phyloP scores from a whole-genome alignment of 2,797 vertebrate species.

The Oophaga sylvatica region DNA sequence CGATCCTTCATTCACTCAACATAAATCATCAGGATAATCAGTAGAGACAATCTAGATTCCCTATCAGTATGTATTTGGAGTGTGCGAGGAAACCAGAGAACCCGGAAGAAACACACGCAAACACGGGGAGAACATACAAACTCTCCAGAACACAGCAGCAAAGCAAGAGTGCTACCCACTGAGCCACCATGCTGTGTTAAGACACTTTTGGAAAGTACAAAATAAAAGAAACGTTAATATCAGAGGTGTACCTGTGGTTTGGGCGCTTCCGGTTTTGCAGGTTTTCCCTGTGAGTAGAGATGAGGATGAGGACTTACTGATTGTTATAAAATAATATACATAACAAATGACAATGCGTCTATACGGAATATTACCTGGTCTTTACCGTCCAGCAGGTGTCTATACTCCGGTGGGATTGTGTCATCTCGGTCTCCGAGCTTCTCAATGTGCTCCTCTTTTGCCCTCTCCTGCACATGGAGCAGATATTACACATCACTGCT shows the following conservation, averaged over 20 bases:
- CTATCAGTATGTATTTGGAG: too few species aligned
- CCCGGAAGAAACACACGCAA: too few species aligned
- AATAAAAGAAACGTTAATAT: background rate
- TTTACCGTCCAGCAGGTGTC: conserved; percentile 71
- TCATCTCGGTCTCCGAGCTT: conserved; percentile 84
- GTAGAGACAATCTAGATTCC: too few species aligned
- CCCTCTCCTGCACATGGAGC: conserved; percentile 69
- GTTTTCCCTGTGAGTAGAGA: conserved; percentile 67
- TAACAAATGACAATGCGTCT: background rate
- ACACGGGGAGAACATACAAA: too few species aligned
- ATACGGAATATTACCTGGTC: conserved; percentile 68
- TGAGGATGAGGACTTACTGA: background rate
- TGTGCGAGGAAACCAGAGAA: too few species aligned
- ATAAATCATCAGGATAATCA: too few species aligned
- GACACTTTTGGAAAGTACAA: background rate
- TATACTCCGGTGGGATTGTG: conserved; percentile 85
- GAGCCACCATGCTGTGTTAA: too few species aligned
- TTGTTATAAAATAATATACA: background rate
- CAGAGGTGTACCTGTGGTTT: conserved; percentile 68
- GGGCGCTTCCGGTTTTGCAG: conserved; percentile 63
- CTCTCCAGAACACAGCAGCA: too few species aligned
- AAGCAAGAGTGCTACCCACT: too few species aligned
- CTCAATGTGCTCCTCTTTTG: conserved; percentile 70
- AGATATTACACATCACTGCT: background rate
- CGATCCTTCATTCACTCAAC: background rate